phyloP scores from a whole-genome alignment of 64 coral and sea anemone species.

The Cladopsammia gracilis region DNA sequence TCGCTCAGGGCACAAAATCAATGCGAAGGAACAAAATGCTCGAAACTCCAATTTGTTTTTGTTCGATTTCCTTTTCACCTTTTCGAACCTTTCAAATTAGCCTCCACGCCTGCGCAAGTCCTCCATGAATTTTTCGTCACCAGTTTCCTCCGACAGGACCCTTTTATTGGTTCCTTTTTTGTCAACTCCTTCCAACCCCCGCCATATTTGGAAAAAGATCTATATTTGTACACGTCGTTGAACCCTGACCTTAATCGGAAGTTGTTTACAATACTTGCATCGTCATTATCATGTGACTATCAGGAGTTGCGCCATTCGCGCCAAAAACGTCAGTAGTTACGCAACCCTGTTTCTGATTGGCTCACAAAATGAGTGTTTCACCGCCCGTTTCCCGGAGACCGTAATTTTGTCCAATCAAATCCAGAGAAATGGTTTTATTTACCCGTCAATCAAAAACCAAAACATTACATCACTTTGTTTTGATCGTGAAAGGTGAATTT shows the following conservation, averaged over 20 bases:
- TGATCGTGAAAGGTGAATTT: slow-evolving; percentile 17
- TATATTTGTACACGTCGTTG: background rate
- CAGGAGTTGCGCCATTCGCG: background rate
- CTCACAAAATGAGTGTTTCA: background rate
- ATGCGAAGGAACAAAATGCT: background rate
- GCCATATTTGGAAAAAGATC: background rate
- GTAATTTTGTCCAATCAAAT: slow-evolving; percentile 17
- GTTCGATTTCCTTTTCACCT: slow-evolving; percentile 24
- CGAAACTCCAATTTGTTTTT: background rate
- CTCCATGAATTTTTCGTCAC: background rate
- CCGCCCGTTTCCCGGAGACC: slow-evolving; percentile 3
- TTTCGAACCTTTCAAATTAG: slow-evolving; percentile 71
- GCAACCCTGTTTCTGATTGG: slow-evolving; percentile 12
- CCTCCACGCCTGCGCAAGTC: slow-evolving; percentile 44
- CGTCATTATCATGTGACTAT: slow-evolving; percentile 51
- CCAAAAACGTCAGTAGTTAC: slow-evolving; percentile 26
- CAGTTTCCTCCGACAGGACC: background rate
- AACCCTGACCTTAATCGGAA: background rate
- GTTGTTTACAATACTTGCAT: background rate
- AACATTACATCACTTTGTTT: slow-evolving; percentile 85
- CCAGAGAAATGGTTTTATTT: background rate
- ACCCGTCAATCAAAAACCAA: slow-evolving; percentile 10
- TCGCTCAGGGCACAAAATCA: background rate
- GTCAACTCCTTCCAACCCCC: background rate
- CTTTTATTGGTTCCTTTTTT: background rate